These are phyloP conservation scores for Corythoichthys haematopterus DNA, from an alignment of 2,113 vertebrate genomes.

Conservation along the genomic window DNA sequence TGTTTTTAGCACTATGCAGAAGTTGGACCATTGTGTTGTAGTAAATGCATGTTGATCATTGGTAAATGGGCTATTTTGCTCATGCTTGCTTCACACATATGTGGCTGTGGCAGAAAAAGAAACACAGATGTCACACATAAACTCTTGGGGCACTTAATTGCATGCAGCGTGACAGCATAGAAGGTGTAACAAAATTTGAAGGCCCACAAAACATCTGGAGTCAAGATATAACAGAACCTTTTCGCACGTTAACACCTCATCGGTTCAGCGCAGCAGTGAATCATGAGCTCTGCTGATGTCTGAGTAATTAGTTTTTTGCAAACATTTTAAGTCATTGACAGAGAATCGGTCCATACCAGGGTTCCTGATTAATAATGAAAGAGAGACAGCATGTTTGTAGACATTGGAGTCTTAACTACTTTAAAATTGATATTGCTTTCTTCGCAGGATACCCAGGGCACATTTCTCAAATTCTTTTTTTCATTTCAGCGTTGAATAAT, in stretches of 20 bases:
- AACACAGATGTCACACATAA: slow-evolving; percentile 29
- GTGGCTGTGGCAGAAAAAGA: slow-evolving; percentile 1
- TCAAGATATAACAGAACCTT: slow-evolving; percentile 10
- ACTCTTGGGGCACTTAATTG: not conserved
- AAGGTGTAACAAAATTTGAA: slow-evolving; percentile 7
- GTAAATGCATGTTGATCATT: not conserved
- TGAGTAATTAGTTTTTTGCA: not conserved
- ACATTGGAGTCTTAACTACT: not conserved
- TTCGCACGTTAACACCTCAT: not conserved
- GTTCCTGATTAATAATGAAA: not conserved
- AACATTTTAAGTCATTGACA: not conserved
- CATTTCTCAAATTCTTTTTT: not conserved
- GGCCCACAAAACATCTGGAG: slow-evolving; percentile 35
- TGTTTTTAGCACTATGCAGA: not conserved
- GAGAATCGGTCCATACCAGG: not conserved
- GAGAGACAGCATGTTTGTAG: not conserved
- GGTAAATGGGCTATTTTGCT: not conserved
- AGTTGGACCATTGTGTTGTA: not conserved
- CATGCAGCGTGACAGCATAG: slow-evolving; percentile 6
- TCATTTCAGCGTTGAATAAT: not conserved
- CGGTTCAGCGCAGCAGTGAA: slow-evolving; percentile 1
- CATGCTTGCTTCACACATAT: not conserved
- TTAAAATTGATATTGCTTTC: not conserved
- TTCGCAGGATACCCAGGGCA: too few relatives aligned
- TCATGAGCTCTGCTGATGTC: slow-evolving; percentile 20